Conservation (phyloP, 1,140 invertebrate genomes). For the Camponotus floridanus region DNA sequence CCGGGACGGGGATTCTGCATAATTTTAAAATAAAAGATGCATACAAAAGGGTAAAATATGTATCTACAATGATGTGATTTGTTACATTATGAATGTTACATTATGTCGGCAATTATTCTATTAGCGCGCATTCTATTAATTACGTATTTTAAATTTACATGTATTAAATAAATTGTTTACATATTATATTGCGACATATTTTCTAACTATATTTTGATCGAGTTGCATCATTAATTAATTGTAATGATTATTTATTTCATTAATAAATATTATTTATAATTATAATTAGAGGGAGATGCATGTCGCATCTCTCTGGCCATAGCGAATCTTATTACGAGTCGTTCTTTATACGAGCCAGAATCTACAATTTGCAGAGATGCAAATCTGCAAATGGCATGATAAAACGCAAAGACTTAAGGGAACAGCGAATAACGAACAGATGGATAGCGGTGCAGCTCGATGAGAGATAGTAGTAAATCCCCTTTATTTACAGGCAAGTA, state of each 20-base stretch:
- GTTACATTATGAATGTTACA: neutral
- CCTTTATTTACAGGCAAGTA: conserved; percentile 35
- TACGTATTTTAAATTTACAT: neutral
- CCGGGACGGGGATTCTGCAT: neutral
- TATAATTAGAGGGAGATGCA: conserved; percentile 3
- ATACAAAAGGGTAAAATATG: neutral
- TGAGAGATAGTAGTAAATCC: conserved; percentile 27
- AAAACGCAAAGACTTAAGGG: neutral
- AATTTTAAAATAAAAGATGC: neutral
- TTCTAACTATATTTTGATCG: neutral
- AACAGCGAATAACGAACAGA: neutral
- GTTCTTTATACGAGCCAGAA: neutral
- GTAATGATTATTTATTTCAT: neutral
- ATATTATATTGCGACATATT: too few species aligned
- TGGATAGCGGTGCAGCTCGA: neutral
- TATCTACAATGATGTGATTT: neutral
- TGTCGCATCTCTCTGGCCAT: neutral
- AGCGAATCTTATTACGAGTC: conserved; percentile 1
- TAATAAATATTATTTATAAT: conserved; percentile 15
- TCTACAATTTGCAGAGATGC: conserved; percentile 3
- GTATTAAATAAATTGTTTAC: neutral
- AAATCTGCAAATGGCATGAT: neutral
- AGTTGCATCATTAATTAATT: neutral
- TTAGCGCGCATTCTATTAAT: neutral
- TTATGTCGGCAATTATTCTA: neutral